Base-by-base conservation (phyloP, 2,113 vertebrate species). In the Crypturellus undulatus region DNA sequence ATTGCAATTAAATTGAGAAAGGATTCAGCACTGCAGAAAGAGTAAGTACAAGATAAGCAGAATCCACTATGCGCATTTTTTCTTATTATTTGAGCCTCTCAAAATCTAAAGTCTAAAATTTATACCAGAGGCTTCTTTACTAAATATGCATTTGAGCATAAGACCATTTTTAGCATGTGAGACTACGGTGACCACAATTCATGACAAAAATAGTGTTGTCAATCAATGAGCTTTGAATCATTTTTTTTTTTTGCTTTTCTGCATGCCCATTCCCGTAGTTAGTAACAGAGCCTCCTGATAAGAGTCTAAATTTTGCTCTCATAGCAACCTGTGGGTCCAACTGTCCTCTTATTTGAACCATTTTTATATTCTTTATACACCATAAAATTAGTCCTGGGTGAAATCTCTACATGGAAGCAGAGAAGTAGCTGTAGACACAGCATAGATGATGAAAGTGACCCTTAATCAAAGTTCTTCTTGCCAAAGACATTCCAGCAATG, bases 181-280 rank as follows among this genome's bases (percentile, higher is more conserved):
- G 81, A 18, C 59, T 69, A 47, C 0, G 47, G 13, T 26, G 43
- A 59, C 16, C 7, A 69, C 18, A 73, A 6, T 62, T 63, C 51
- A 6, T 38, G 25, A 34, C 11, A 52, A 36, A 26, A 47, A 18
- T 24, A 28, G 7, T 54, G 26, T 36, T 71, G 18, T 30, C 26
- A 52, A 6, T 36, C 38, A 38, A 9, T 38, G 7, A 62, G 40
- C 52, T 42, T 28, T 13, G 6, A 54, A n/a, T 58, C 12, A 47
- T 77, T 30, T 6, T 47, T 79, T 34, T 6, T 47, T 45, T 79
- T 76, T 86, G 12, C 8, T 38, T 24, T 51, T 77, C 15, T 79
- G 6, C 7, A 20, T 0, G 0, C 6, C n/a, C 45, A n/a, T 54
- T 51, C 26, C 34, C 38, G 21, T 11, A 69, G 17, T 28, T 8